Evolutionary conservation across 2,888 invertebrate genomes (phyloP).

Genomic region (Lycaena phlaeas): DNA sequence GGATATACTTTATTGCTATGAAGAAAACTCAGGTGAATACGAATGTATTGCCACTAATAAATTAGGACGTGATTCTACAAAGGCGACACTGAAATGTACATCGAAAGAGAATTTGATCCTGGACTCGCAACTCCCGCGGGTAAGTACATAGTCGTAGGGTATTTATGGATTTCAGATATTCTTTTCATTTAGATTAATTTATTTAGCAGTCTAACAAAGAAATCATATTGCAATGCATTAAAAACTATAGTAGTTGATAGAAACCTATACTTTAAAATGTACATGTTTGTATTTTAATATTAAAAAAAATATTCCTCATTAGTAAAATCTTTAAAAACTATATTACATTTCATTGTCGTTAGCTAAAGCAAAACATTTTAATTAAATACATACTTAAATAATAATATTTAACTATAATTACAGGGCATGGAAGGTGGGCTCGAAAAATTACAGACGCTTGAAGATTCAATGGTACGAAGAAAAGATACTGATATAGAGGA

Average conservation of each 20-base stretch:
- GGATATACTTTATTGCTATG: conserved; percentile 96
- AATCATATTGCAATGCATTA: too few species aligned
- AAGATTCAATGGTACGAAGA: conserved; percentile 88
- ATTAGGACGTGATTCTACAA: conserved; percentile 89
- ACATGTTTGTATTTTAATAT: neutral
- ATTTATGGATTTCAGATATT: too few species aligned
- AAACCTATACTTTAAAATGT: neutral
- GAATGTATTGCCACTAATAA: conserved; percentile 95
- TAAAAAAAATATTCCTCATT: too few species aligned
- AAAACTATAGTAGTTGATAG: too few species aligned
- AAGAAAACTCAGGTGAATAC: conserved; percentile 95
- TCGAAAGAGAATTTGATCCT: conserved; percentile 92
- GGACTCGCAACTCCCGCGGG: conserved; percentile 93
- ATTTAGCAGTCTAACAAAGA: too few species aligned
- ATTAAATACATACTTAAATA: too few species aligned
- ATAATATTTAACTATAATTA: too few species aligned
- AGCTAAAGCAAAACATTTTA: too few species aligned
- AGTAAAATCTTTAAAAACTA: too few species aligned
- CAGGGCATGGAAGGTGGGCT: conserved; percentile 95
- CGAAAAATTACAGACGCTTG: conserved; percentile 92
- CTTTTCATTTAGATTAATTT: too few species aligned
- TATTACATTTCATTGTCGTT: too few species aligned
- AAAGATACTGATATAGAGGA: conserved; percentile 82
- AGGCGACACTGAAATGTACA: conserved; percentile 87
- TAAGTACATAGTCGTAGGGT: too few species aligned